These are phyloP conservation scores for Pseudolaguvia tuberculata DNA, from an alignment of 2,113 vertebrate species.

Conservation along the genomic window DNA sequence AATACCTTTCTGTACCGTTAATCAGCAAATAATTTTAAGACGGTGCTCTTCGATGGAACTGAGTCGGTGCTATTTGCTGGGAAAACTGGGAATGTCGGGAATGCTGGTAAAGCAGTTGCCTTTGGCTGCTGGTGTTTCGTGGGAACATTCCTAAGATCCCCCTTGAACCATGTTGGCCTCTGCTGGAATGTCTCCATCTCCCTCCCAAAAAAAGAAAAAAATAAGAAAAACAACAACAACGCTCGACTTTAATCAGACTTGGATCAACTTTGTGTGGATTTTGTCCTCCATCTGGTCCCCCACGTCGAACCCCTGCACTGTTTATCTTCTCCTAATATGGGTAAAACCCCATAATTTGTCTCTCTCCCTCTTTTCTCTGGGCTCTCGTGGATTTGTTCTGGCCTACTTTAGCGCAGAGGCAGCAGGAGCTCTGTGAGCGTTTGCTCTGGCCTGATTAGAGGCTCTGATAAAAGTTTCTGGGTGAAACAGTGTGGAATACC, in stretches of 20 bases:
- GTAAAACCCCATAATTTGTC: constrained; percentile 41
- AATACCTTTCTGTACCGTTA: neutral
- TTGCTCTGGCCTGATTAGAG: constrained; percentile 21
- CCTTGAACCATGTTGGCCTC: constrained; percentile 48
- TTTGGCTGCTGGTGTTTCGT: constrained; percentile 56
- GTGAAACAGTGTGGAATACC: constrained; percentile 49
- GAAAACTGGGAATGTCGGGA: constrained; percentile 16
- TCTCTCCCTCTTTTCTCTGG: neutral
- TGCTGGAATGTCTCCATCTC: constrained; percentile 34
- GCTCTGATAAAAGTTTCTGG: neutral
- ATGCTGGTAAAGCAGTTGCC: constrained; percentile 39
- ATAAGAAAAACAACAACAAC: constrained; percentile 1
- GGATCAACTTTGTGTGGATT: neutral
- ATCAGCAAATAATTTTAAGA: neutral
- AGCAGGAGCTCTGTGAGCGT: constrained; percentile 21
- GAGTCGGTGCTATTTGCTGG: neutral
- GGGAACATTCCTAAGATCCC: constrained; percentile 65
- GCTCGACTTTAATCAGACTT: constrained; percentile 7
- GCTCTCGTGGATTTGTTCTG: constrained; percentile 33
- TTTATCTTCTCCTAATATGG: constrained; percentile 68
- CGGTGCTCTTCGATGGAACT: neutral
- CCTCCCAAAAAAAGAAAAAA: constrained; percentile 6
- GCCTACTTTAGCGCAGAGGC: constrained; percentile 10
- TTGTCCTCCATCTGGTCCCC: constrained; percentile 14
- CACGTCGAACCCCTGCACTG: neutral